These are phyloP conservation scores for Pseudochirops corinnae DNA, from an alignment of 2,797 vertebrate species.

Conservation along the genomic window DNA sequence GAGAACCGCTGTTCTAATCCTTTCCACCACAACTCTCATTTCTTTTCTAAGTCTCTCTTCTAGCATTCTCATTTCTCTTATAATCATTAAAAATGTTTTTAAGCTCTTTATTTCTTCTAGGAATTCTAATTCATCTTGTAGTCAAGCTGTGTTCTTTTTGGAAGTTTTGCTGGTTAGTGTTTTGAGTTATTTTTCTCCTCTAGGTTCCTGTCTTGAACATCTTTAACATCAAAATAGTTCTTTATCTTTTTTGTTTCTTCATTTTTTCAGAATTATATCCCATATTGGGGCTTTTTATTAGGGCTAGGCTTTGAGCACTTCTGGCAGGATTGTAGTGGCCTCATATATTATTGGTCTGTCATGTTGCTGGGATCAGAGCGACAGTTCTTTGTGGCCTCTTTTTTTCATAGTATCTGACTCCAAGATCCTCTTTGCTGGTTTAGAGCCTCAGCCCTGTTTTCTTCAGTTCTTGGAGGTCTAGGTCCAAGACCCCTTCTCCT, in stretches of 20 bases:
- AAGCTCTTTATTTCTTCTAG: not conserved
- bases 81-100: not conserved
- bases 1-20: not conserved
- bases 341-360: not conserved
- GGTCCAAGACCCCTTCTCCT: not conserved
- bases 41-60: not conserved
- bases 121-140: not conserved
- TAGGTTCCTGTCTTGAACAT: not conserved
- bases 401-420: not conserved
- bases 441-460: not conserved
- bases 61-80: not conserved
- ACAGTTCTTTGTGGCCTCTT: not conserved
- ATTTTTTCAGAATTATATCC: not conserved
- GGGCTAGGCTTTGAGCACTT: not conserved
- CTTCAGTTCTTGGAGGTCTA: not conserved
- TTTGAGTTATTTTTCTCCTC: not conserved
- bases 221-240: not conserved
- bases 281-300: not conserved
- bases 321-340: not conserved
- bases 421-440: not conserved
- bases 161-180: not conserved
- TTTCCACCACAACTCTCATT: not conserved
- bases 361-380: not conserved
- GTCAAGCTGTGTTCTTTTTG: not conserved
- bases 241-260: not conserved